Evolutionary conservation across 1,140 invertebrate species (phyloP).

Genomic region (Teleogryllus occipitalis): DNA sequence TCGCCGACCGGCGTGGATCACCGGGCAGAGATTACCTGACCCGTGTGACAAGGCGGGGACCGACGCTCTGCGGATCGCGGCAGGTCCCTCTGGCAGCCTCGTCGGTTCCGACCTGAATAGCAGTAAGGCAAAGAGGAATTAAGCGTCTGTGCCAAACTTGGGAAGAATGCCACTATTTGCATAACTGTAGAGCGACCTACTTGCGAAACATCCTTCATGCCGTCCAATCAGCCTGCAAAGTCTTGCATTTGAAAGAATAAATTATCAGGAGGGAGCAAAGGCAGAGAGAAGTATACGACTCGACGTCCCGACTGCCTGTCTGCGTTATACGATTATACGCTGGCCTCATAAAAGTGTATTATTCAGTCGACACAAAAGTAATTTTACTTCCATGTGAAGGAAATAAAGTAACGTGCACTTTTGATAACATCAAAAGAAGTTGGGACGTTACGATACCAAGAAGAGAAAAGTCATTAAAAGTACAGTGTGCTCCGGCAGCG

Average conservation of each 20-base stretch:
- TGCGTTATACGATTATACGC: neutral
- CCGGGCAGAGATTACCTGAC: too few species aligned
- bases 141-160: neutral
- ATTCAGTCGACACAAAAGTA: slow-evolving; percentile 4
- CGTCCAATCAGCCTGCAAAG: neutral
- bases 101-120: neutral
- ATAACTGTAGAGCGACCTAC: neutral
- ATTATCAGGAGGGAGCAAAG: neutral
- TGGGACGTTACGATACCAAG: neutral
- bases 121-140: neutral
- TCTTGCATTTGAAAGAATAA: neutral
- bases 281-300: neutral
- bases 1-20: too few species aligned
- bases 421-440: slow-evolving; percentile 5
- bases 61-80: too few species aligned
- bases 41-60: too few species aligned
- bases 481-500: neutral
- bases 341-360: neutral
- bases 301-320: neutral
- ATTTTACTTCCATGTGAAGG: slow-evolving; percentile 1
- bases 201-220: neutral
- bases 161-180: neutral
- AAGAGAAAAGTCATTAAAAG: slow-evolving; percentile 5
- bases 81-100: too few species aligned
- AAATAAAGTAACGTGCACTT: neutral